These are phyloP conservation scores for Ibycter americanus DNA, from an alignment of 2,797 vertebrate species.

Conservation along the genomic window DNA sequence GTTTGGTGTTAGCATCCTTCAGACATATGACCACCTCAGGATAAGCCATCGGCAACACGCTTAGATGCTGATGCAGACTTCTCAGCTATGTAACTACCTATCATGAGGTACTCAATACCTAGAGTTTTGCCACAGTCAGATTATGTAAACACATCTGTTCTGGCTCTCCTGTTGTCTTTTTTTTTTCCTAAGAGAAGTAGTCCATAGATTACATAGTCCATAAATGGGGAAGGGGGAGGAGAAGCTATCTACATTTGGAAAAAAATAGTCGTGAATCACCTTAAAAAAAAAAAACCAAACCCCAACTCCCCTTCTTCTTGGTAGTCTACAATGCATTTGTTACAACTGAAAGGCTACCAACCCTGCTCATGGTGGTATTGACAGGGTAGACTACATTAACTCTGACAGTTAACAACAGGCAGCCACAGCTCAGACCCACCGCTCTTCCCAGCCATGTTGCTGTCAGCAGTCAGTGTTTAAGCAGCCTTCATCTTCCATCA, in stretches of 20 bases:
- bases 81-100: neutral
- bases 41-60: fast-evolving
- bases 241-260: neutral
- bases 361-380: neutral
- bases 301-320: neutral
- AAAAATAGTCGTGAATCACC: neutral
- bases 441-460: fast-evolving
- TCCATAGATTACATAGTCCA: neutral
- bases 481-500: neutral
- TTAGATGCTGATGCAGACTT: neutral
- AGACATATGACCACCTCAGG: neutral
- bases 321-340: neutral
- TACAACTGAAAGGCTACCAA: neutral
- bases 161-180: neutral
- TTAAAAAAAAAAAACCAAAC: neutral
- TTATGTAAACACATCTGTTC: neutral
- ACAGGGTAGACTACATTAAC: neutral
- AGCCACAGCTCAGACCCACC: neutral
- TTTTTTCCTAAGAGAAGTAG: neutral
- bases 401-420: neutral
- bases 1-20: neutral
- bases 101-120: fast-evolving
- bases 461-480: neutral
- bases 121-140: neutral
- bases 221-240: neutral